A percentile compares a stretch with the other conserved stretches of the same genome.
Conservation (phyloP, 2,888 invertebrate genomes). For the Beris chalybata region DNA sequence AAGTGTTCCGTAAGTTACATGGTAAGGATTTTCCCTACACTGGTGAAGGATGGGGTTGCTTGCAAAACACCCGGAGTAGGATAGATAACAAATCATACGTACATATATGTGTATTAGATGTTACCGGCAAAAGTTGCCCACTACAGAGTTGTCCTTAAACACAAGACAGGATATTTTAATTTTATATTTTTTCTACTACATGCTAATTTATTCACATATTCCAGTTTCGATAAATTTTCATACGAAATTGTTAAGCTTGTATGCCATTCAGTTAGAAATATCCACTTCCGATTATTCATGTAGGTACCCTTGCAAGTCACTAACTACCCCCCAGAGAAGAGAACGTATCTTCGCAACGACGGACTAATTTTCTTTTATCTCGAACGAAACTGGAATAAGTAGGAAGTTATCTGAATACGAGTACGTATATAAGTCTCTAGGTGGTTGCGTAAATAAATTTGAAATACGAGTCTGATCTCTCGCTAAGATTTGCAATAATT, state of each 20-base stretch:
- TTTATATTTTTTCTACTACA: background rate
- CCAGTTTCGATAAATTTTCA: background rate
- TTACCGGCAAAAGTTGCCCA: constrained; percentile 9
- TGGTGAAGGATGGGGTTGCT: background rate
- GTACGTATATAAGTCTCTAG: constrained; percentile 7
- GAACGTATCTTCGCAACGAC: constrained; percentile 38
- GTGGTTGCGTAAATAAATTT: too few species aligned
- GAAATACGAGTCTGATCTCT: too few species aligned
- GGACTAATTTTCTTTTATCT: constrained; percentile 44
- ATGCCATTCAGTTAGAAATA: constrained; percentile 39
- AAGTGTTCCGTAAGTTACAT: constrained; percentile 37
- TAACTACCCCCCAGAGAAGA: constrained; percentile 20
- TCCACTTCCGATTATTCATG: constrained; percentile 43
- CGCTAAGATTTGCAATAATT: too few species aligned
- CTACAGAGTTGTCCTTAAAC: constrained; percentile 1
- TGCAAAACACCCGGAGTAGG: background rate
- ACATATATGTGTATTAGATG: constrained; percentile 21
- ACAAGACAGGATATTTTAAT: background rate
- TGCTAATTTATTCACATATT: background rate
- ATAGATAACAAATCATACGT: constrained; percentile 28
- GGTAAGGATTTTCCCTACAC: constrained; percentile 21
- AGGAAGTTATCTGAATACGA: constrained; percentile 39
- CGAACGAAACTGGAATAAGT: constrained; percentile 27
- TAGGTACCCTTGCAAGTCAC: constrained; percentile 32
- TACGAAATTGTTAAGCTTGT: background rate